Conservation (phyloP, 2,113 vertebrate species). For the Cyphomyrus discorhynchus region DNA sequence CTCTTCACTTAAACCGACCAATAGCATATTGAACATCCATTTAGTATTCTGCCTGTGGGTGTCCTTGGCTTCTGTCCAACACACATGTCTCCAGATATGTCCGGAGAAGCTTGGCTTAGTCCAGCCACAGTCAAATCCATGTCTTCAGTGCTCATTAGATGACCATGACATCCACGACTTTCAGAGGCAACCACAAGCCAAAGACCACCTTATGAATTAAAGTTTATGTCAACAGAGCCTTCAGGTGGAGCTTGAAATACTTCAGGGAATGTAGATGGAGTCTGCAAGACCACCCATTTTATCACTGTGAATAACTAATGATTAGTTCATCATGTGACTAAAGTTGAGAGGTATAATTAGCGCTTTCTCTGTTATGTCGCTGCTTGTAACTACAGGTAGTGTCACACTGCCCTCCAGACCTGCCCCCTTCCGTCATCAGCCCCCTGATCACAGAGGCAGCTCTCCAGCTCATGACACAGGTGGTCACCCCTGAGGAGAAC, state of each 20-base stretch:
- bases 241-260: not conserved
- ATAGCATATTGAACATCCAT: not conserved
- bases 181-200: not conserved
- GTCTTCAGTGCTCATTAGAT: not conserved
- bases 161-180: not conserved
- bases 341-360: conserved; percentile 1
- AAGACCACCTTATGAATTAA: not conserved
- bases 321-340: not conserved
- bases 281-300: not conserved
- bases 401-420: conserved; percentile 43
- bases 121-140: not conserved
- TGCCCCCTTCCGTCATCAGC: conserved; percentile 50
- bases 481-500: conserved; percentile 42
- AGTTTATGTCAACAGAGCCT: not conserved
- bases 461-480: conserved; percentile 54
- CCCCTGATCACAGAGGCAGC: conserved; percentile 67
- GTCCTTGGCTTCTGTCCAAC: not conserved
- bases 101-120: not conserved
- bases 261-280: not conserved
- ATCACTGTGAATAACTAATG: not conserved
- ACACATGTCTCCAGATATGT: not conserved
- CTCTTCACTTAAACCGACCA: not conserved
- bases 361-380: not conserved
- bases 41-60: not conserved
- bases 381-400: conserved; percentile 43